Percentiles rank a stretch among this genome's conserved stretches.
Evolutionary conservation across 2,888 invertebrate species (phyloP).

Genomic region (Tetrapedia diversipes): DNA sequence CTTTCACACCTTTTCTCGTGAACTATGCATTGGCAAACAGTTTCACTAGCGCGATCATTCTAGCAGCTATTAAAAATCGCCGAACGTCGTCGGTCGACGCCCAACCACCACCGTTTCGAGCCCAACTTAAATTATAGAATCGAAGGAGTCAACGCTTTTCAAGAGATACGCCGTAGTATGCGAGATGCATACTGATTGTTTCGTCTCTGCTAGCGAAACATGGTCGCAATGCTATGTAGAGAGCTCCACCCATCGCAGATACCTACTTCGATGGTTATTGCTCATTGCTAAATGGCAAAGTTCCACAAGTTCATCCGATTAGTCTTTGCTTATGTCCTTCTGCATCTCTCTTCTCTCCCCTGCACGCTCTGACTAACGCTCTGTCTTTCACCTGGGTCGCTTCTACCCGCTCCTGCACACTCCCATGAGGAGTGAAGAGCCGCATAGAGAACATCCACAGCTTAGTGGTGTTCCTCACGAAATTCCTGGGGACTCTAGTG

Average conservation of each 20-base stretch:
- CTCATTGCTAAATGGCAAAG: background rate
- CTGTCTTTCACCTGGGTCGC: slow-evolving; percentile 18
- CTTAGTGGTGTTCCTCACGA: no score
- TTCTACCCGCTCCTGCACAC: slow-evolving; percentile 29
- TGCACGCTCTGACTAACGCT: background rate
- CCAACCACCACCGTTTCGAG: background rate
- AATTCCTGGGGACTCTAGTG: slow-evolving; percentile 4
- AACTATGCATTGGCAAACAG: slow-evolving; percentile 37
- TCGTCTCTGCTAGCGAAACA: background rate
- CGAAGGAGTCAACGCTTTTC: background rate
- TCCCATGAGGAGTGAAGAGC: slow-evolving; percentile 27
- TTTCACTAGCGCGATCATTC: background rate
- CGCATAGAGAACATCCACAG: slow-evolving; percentile 18
- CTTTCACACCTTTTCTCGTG: slow-evolving; percentile 43
- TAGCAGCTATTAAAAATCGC: background rate
- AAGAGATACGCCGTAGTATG: background rate
- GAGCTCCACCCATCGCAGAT: background rate
- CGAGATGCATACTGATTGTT: background rate
- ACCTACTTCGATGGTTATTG: background rate
- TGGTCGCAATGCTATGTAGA: background rate
- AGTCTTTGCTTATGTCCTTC: no score
- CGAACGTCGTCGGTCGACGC: background rate
- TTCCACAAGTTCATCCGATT: background rate
- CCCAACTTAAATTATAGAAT: background rate
- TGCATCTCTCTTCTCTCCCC: slow-evolving; percentile 5